phyloP scores from a whole-genome alignment of 2,888 invertebrate species.

The Cheilosia vulpina region DNA sequence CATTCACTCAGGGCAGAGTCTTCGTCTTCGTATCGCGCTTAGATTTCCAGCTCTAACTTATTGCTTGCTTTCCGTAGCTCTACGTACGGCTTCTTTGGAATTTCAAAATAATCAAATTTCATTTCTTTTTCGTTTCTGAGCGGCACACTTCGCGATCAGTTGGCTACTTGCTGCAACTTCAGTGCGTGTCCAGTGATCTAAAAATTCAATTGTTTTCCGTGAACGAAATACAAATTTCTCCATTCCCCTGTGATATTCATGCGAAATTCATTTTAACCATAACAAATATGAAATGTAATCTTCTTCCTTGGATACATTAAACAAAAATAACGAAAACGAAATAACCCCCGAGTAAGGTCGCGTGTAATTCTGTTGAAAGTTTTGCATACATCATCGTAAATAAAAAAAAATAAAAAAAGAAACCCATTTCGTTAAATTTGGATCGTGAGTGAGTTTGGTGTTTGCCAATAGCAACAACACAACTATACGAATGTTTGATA shows the following conservation, averaged over 20 bases:
- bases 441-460: slow-evolving; percentile 54
- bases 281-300: not conserved
- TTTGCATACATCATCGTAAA: slow-evolving; percentile 55
- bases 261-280: not conserved
- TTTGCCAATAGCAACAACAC: slow-evolving; percentile 13
- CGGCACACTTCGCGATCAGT: slow-evolving; percentile 43
- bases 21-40: slow-evolving; percentile 43
- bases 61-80: slow-evolving; percentile 33
- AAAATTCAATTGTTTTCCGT: slow-evolving; percentile 36
- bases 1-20: slow-evolving; percentile 52
- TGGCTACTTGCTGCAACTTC: slow-evolving; percentile 9
- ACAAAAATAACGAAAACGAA: not conserved
- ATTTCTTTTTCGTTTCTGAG: slow-evolving; percentile 65
- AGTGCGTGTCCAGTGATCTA: slow-evolving; percentile 18
- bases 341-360: slow-evolving; percentile 23
- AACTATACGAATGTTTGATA: slow-evolving; percentile 39
- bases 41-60: slow-evolving; percentile 55
- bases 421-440: slow-evolving; percentile 56
- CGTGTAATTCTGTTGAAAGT: slow-evolving; percentile 60
- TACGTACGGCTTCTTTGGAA: slow-evolving; percentile 67
- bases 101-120: slow-evolving; percentile 69
- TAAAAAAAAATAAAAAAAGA: slow-evolving; percentile 28
- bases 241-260: slow-evolving; percentile 24
- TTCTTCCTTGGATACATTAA: slow-evolving; percentile 29
- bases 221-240: slow-evolving; percentile 48